Base-by-base conservation (phyloP, 2,797 vertebrate genomes). In the Nannoperca australis region DNA sequence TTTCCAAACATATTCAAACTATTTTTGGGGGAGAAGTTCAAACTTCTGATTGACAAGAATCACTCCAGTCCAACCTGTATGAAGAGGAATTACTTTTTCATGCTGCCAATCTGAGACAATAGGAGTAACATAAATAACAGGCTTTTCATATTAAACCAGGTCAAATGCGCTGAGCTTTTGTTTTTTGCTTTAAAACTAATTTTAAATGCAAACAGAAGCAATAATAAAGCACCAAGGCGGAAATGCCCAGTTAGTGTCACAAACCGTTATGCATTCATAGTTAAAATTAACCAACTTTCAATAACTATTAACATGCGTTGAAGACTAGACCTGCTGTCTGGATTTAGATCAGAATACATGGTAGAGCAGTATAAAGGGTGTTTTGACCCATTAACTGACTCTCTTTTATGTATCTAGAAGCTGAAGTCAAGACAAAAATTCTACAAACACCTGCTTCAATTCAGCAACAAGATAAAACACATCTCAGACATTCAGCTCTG, bases 1-100 rank as follows among this genome's bases (percentile, higher is more conserved):
- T 84, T 90, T 78, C 89, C 83, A 76, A 84, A 94, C 95, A 96
- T 96, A 79, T 64, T 94, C 73, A 75, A 69, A 44, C 36, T 27
- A 27, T 27, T 27, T 27, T 27, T 27, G 24, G 24, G 24, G 24
- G 24, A 27, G 24, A 27, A 34, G 14, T 13, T 36, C 20, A 74
- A 54, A 38, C 47, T 32, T 79, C 50, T 49, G 30, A 44, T 36
- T 15, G 4, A 15, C 9, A 34, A 42, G 20, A 79, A 78, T 14
- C 49, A 44, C 58, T 22, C 34, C 22, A 34, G 18, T 51, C 10
- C n/a, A 73, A 69, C 77, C 89, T 85, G 53, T 12, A 54, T 63
- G 10, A 54, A 64, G 10, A 24, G 51, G n/a, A 49, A 56, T 12
- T 53, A 68, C 4, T 62, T 51, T 38, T 6, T 34, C 22, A 55